Evolutionary conservation across 2,113 vertebrate species (phyloP).

Genomic region (Toxostoma redivivum): DNA sequence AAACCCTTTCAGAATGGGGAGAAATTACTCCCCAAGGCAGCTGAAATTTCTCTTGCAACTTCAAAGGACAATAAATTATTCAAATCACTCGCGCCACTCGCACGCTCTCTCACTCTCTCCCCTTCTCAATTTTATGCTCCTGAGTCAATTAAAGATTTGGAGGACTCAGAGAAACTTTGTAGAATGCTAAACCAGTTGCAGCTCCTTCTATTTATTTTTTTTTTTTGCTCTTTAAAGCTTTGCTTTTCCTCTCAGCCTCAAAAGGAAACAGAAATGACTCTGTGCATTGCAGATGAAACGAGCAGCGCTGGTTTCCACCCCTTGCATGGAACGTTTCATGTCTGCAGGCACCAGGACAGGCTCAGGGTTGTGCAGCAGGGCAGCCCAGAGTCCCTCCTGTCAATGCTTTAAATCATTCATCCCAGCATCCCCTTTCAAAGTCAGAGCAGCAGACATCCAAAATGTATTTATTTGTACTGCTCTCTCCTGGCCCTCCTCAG

Average conservation of each 20-base stretch:
- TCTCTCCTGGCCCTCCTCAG: background rate
- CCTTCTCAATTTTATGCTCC: conserved; percentile 57
- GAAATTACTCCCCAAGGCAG: conserved; percentile 70
- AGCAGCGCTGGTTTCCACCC: rapidly evolving
- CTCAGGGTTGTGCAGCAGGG: background rate
- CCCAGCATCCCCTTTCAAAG: background rate
- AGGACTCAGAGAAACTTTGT: conserved; percentile 47
- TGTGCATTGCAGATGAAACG: background rate
- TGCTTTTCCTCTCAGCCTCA: conserved; percentile 8
- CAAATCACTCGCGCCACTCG: conserved; percentile 69
- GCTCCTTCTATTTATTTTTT: background rate
- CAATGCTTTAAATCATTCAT: background rate
- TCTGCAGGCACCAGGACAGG: background rate
- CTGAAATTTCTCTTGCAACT: conserved; percentile 74
- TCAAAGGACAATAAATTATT: conserved; percentile 86
- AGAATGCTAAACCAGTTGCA: conserved; percentile 48
- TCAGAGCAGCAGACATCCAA: background rate
- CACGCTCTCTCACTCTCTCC: conserved; percentile 9
- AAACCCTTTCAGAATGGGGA: conserved; percentile 62
- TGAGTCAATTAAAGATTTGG: conserved; percentile 66
- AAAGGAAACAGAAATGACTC: background rate
- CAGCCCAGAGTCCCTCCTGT: background rate
- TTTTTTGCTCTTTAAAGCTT: background rate
- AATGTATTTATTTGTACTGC: background rate
- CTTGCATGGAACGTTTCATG: rapidly evolving